Evolutionary conservation across 2,888 invertebrate species (phyloP).

Genomic region (Geophilus truncorum): DNA sequence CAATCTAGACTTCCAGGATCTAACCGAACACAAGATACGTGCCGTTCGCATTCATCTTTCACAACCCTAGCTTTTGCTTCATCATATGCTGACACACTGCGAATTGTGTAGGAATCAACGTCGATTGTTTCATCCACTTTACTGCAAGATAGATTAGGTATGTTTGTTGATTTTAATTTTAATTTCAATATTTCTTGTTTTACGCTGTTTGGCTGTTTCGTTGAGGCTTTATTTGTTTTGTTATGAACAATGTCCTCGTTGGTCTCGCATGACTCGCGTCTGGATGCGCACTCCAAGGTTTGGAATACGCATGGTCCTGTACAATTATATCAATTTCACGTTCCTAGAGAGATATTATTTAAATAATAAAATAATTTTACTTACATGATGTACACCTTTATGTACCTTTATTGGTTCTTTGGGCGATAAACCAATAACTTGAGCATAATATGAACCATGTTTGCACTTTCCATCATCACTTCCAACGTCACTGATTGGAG

Average conservation of each 20-base stretch:
- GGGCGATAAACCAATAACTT: conserved; percentile 1
- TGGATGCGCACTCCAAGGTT: conserved; percentile 64
- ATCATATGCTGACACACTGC: conserved; percentile 56
- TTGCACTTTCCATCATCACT: conserved; percentile 3
- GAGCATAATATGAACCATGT: conserved; percentile 20
- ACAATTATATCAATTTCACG: conserved; percentile 50
- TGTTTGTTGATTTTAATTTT: neutral
- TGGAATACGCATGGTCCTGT: conserved; percentile 68
- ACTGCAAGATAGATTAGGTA: neutral
- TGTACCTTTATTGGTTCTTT: neutral
- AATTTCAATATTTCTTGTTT: no score
- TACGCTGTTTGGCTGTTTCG: neutral
- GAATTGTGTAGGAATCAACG: conserved; percentile 51
- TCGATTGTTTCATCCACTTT: conserved; percentile 46
- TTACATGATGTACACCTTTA: no score
- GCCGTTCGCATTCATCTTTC: conserved; percentile 68
- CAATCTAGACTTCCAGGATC: conserved; percentile 58
- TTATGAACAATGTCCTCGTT: conserved; percentile 48
- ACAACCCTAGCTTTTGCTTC: conserved; percentile 56
- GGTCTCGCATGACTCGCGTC: conserved; percentile 61
- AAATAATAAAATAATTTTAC: no score
- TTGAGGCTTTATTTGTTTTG: conserved; percentile 40
- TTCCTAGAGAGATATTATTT: conserved; percentile 41
- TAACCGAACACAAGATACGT: conserved; percentile 59
- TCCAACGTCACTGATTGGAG: conserved; percentile 16